Percentiles rank a stretch among this genome's conserved stretches.
These are phyloP conservation scores for Horisme vitalbata DNA, from an alignment of 2,888 invertebrate species.

Conservation along the genomic window DNA sequence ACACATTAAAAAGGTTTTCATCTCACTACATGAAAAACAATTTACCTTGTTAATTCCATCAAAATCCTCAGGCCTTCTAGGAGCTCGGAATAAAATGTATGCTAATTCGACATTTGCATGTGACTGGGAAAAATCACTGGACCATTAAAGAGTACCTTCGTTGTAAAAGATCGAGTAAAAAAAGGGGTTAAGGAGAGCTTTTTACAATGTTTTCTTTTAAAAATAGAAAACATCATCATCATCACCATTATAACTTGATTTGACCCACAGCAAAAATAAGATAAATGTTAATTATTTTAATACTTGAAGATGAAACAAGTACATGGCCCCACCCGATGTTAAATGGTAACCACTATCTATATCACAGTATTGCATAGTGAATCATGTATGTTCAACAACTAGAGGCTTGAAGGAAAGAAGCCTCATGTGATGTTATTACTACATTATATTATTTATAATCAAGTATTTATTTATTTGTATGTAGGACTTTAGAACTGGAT, in stretches of 20 bases:
- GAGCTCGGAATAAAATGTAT: conserved; percentile 64
- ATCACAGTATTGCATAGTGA: too few relatives aligned
- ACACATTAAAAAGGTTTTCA: conserved; percentile 14
- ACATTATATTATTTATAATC: too few relatives aligned
- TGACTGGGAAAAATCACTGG: conserved; percentile 72
- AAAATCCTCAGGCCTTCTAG: conserved; percentile 50
- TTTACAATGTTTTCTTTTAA: too few relatives aligned
- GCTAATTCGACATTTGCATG: conserved; percentile 72
- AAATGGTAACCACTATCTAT: too few relatives aligned
- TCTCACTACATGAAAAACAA: conserved; percentile 36
- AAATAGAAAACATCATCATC: neutral
- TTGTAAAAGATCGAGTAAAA: conserved; percentile 54
- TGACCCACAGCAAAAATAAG: conserved; percentile 27
- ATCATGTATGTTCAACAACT: too few relatives aligned
- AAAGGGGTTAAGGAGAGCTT: conserved; percentile 18
- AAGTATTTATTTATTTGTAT: too few relatives aligned
- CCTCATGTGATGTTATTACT: too few relatives aligned
- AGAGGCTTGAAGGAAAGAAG: too few relatives aligned
- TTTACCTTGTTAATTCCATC: conserved; percentile 54
- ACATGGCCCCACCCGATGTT: too few relatives aligned
- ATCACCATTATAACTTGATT: neutral
- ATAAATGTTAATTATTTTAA: too few relatives aligned
- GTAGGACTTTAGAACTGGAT: too few relatives aligned
- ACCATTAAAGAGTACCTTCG: conserved; percentile 65
- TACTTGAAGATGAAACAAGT: too few relatives aligned